Evolutionary conservation across 2,888 invertebrate genomes (phyloP).

Genomic region (Himalopsyche japonica): DNA sequence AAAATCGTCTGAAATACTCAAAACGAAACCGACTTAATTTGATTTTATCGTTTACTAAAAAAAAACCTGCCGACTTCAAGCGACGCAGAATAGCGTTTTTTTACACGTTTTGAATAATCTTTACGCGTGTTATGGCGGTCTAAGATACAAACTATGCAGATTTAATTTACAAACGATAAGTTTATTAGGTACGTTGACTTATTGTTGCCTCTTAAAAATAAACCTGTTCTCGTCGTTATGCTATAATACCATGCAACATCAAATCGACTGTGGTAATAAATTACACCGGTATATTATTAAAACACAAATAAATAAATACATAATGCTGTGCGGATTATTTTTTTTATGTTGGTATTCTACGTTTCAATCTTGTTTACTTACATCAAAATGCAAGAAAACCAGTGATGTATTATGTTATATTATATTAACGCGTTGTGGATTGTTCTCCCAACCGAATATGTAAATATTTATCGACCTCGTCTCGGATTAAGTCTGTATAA

Average conservation of each 20-base stretch:
- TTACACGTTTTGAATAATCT: no score
- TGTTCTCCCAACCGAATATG: neutral
- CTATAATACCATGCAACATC: neutral
- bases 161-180: neutral
- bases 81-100: no score
- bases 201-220: neutral
- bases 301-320: neutral
- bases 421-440: neutral
- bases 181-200: neutral
- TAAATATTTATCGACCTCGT: neutral
- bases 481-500: neutral
- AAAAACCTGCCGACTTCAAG: no score
- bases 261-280: neutral
- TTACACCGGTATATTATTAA: neutral
- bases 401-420: neutral
- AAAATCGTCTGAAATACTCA: no score
- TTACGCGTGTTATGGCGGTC: no score
- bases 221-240: neutral
- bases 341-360: neutral
- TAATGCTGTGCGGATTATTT: neutral
- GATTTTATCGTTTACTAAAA: no score
- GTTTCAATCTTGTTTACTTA: neutral
- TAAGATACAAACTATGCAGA: neutral
- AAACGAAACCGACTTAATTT: no score
- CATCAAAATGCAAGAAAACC: neutral